Conservation (phyloP, 2,797 vertebrate genomes). For the Alosa sapidissima region DNA sequence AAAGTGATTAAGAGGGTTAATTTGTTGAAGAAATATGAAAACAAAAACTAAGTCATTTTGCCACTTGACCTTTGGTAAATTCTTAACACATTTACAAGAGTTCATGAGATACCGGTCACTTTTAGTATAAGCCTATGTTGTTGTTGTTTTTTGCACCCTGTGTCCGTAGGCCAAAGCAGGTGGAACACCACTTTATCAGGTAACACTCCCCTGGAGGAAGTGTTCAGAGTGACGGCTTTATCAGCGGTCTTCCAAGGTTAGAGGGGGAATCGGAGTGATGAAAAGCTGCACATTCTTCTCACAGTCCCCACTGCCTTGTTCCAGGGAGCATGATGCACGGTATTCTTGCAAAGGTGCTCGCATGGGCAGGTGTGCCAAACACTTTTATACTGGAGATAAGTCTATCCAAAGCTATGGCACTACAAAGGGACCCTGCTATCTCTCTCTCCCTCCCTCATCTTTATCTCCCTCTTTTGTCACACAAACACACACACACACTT, state of each 20-base stretch:
- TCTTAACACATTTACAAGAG: not conserved
- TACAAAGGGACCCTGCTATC: not conserved
- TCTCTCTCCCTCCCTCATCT: not conserved
- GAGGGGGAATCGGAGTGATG: constrained; percentile 33
- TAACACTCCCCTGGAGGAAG: constrained; percentile 33
- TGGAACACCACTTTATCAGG: constrained; percentile 43
- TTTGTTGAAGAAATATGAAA: too few species aligned
- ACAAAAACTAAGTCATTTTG: too few species aligned
- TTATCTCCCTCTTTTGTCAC: not conserved
- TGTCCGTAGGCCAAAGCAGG: constrained; percentile 34
- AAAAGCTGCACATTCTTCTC: constrained; percentile 28
- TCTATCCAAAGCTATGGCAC: not conserved
- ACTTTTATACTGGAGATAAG: not conserved
- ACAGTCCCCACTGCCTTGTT: constrained; percentile 32
- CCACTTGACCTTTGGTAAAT: not conserved
- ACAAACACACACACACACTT: constrained; percentile 24
- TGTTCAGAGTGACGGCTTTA: constrained; percentile 47
- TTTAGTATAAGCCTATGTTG: not conserved
- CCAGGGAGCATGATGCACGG: not conserved
- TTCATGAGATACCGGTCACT: not conserved
- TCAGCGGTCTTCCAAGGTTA: constrained; percentile 48
- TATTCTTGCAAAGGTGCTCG: constrained; percentile 26
- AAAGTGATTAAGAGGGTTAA: too few species aligned
- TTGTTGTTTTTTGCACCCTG: constrained; percentile 15
- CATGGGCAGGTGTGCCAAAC: not conserved